These are phyloP conservation scores for Eurystomus gularis DNA, from an alignment of 2,113 vertebrate species.

Conservation along the genomic window DNA sequence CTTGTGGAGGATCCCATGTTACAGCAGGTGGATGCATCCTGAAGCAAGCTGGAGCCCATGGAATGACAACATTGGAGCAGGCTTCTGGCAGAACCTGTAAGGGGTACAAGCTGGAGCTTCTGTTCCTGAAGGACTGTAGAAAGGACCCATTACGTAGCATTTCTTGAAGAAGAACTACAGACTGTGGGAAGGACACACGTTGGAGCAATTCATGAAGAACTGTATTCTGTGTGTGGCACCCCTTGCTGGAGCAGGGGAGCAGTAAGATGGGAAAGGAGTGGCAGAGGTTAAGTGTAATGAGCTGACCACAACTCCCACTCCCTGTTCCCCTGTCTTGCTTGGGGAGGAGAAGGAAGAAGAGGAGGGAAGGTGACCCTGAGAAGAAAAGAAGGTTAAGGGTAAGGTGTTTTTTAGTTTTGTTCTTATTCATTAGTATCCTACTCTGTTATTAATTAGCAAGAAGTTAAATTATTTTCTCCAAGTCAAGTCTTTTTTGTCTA, in stretches of 20 bases:
- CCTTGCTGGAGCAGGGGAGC: fast-evolving
- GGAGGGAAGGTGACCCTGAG: neutral
- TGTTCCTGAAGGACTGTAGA: neutral
- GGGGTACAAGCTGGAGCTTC: neutral
- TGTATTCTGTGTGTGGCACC: neutral
- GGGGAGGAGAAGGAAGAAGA: neutral
- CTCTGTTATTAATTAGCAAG: neutral
- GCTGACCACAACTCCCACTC: neutral
- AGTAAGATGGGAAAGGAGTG: neutral
- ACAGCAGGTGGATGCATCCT: too few relatives aligned
- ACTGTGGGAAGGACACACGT: fast-evolving
- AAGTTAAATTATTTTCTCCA: neutral
- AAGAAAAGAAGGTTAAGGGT: neutral
- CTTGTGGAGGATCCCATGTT: too few relatives aligned
- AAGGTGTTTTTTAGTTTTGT: too few relatives aligned
- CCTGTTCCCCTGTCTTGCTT: neutral
- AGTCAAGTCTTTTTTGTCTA: neutral
- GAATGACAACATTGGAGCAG: fast-evolving
- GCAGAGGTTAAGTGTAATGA: neutral
- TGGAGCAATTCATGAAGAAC: neutral
- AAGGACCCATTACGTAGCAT: neutral
- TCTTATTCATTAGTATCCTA: neutral
- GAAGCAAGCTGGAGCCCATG: neutral
- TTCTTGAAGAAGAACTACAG: neutral
- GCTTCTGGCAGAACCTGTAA: neutral